phyloP scores from a whole-genome alignment of 2,797 vertebrate species.

The Valencia hispanica region DNA sequence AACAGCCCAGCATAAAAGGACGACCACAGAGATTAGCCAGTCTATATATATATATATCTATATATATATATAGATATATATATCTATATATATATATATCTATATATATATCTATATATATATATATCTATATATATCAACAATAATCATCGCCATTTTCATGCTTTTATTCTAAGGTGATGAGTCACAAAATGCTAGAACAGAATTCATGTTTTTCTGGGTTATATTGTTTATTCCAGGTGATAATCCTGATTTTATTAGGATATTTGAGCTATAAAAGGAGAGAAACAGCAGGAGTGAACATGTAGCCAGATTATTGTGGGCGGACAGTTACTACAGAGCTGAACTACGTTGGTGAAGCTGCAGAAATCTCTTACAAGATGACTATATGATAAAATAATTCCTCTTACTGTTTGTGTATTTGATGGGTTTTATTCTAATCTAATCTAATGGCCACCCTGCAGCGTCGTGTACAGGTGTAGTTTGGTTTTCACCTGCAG shows the following conservation, averaged over 20 bases:
- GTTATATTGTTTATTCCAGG: constrained; percentile 11
- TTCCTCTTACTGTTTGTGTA: constrained; percentile 15
- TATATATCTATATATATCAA: neutral
- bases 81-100: too few species aligned
- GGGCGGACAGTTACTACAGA: constrained; percentile 8
- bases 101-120: too few species aligned
- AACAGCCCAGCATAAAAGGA: neutral
- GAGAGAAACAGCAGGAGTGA: constrained; percentile 14
- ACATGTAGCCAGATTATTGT: constrained; percentile 24
- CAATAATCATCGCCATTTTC: neutral
- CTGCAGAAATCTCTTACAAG: constrained; percentile 36
- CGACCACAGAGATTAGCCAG: neutral
- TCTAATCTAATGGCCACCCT: constrained; percentile 28
- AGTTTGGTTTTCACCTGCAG: constrained; percentile 28
- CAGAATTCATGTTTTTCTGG: constrained; percentile 9
- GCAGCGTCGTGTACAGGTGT: constrained; percentile 24
- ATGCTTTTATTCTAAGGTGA: neutral
- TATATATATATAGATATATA: too few species aligned
- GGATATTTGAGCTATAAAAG: constrained; percentile 31
- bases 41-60: too few species aligned
- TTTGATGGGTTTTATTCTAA: constrained; percentile 16
- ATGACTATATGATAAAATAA: constrained; percentile 37
- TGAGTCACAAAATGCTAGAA: constrained; percentile 10
- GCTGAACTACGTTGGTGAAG: neutral
- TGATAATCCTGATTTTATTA: constrained; percentile 29